Evolutionary conservation across 2,113 vertebrate genomes (phyloP), one percentile per base, ranked within the genome.

Genomic region (Sporophila hypoxantha): DNA sequence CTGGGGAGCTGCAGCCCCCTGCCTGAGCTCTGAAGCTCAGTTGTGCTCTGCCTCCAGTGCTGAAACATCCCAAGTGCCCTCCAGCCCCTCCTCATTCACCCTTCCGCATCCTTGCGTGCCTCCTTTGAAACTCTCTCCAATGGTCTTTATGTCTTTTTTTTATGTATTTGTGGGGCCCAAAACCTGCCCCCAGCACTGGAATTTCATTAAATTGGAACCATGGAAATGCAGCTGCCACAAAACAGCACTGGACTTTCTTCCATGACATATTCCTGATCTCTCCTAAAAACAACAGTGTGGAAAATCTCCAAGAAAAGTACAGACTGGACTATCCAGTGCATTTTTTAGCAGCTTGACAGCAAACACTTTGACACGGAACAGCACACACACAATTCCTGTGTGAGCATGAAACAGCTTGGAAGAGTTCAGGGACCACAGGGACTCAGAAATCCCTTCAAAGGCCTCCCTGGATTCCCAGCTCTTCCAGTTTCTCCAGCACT

Each of bases 121-220:
- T 73, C 8, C 34, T 65, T 41, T 57, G 34, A n/a, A 6, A 4
- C 12, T 30, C 4, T 41, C 20, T 41, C 42, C 50, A 41, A 7
- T 0, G 3, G 4, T n/a, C n/a, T 74, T 22, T 0, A 0, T 65
- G 16, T 12, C 10, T 41, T 57, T 74, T 66, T 32, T n/a, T 12
- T 53, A n/a, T n/a, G n/a, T 12, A 32, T 25, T 34, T 47, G 19
- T 25, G 5, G 41, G 5, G 2, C 30, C 23, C 30, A 11, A 42
- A 74, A 30, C 36, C n/a, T 57, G 17, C 14, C 36, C 50, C 21
- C 11, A 14, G 61, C 36, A 42, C 26, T 50, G 42, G 26, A 34
- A 66, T 66, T 57, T n/a, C 12, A 25, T 0, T 22, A 70, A 71
- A 19, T 5, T n/a, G 8, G 8, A 56, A 17, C 9, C 20, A 9